These are phyloP conservation scores for Drosophila meridiana DNA, from an alignment of 2,888 invertebrate genomes.

Conservation along the genomic window DNA sequence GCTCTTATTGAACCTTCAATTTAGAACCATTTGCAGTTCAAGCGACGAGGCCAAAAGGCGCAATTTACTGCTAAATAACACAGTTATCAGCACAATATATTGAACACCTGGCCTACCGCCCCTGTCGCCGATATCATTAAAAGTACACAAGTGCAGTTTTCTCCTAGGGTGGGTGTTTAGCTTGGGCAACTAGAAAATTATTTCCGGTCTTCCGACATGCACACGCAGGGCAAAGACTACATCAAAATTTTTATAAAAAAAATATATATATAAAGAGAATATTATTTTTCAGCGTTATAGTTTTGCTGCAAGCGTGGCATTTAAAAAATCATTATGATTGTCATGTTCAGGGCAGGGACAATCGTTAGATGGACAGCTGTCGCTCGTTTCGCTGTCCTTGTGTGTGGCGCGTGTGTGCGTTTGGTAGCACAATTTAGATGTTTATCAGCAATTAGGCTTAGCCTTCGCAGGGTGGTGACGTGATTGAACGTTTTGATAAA, in stretches of 20 bases:
- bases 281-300: conserved; percentile 70
- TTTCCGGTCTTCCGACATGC: conserved; percentile 81
- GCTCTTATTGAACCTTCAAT: conserved; percentile 11
- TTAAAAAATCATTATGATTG: conserved; percentile 74
- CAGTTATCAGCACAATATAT: conserved; percentile 78
- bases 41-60: conserved; percentile 61
- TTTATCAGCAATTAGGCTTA: conserved; percentile 79
- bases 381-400: conserved; percentile 33
- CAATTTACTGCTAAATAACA: conserved; percentile 64
- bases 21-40: conserved; percentile 54
- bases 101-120: conserved; percentile 80
- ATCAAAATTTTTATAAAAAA: conserved; percentile 32
- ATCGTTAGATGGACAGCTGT: conserved; percentile 63
- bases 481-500: conserved; percentile 70
- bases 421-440: conserved; percentile 71
- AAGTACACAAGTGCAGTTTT: conserved; percentile 64
- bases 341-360: conserved; percentile 47
- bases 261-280: conserved; percentile 19
- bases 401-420: conserved; percentile 46
- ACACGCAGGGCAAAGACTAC: conserved; percentile 41
- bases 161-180: conserved; percentile 53
- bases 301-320: conserved; percentile 63
- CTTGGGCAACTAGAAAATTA: conserved; percentile 74
- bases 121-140: conserved; percentile 72
- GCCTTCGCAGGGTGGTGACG: conserved; percentile 45